Percentiles rank a stretch among this genome's conserved stretches.
These are phyloP conservation scores for Coturnix japonica DNA, from an alignment of 2,113 vertebrate genomes.

Conservation along the genomic window DNA sequence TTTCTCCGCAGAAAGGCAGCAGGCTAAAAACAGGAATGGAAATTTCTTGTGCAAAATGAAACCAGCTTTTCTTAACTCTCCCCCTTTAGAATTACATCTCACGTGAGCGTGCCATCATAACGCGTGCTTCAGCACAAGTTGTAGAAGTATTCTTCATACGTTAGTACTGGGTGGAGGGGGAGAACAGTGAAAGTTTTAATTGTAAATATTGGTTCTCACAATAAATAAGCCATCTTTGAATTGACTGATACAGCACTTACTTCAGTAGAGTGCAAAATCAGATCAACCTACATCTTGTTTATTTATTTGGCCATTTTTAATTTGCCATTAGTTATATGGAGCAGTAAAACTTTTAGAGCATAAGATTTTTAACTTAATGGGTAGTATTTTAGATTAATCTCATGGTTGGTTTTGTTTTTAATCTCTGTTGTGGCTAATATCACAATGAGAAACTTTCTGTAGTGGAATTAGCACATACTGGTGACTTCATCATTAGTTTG, in stretches of 20 bases:
- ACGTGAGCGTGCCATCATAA: neutral
- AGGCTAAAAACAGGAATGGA: neutral
- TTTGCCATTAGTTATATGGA: neutral
- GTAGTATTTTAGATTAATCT: neutral
- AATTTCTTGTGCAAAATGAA: neutral
- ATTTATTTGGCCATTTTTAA: constrained; percentile 29
- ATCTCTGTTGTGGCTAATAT: neutral
- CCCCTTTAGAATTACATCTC: neutral
- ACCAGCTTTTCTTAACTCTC: neutral
- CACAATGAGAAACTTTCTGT: neutral
- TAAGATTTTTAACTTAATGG: constrained; percentile 10
- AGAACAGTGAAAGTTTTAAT: neutral
- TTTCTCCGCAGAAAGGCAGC: neutral
- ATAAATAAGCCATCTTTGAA: constrained; percentile 30
- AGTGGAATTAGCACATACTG: neutral
- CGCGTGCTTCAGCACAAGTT: rapidly evolving
- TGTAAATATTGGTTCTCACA: neutral
- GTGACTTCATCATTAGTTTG: neutral
- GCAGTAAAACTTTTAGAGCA: constrained; percentile 31
- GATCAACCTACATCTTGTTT: constrained; percentile 14
- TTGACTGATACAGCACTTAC: constrained; percentile 8
- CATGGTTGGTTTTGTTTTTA: neutral
- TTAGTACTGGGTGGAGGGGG: neutral
- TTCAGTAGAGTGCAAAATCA: neutral
- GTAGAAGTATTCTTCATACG: neutral